Percentiles rank a stretch among this genome's conserved stretches.
Conservation (phyloP, 2,797 vertebrate genomes). For the Uromys caudimaculatus region DNA sequence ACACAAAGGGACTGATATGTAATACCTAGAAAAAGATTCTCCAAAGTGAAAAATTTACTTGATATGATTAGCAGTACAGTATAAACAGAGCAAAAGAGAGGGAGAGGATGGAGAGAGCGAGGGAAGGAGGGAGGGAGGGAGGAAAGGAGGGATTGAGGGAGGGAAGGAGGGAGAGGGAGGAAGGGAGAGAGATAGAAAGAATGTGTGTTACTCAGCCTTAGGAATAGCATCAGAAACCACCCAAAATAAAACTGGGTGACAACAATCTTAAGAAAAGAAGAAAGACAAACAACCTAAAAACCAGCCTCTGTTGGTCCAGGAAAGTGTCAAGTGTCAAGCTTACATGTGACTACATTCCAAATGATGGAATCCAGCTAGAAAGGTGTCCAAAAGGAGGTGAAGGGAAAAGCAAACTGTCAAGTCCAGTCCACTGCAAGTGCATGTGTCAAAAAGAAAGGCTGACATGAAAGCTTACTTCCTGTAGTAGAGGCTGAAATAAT, state of each 20-base stretch:
- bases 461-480: conserved; percentile 29
- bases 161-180: too few species aligned
- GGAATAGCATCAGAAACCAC: neutral
- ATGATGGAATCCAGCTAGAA: neutral
- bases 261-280: neutral
- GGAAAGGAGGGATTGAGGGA: neutral
- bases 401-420: neutral
- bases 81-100: neutral
- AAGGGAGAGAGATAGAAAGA: too few species aligned
- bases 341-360: neutral
- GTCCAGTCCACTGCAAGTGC: neutral
- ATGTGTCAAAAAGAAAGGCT: conserved; percentile 24
- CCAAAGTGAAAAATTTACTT: conserved; percentile 53
- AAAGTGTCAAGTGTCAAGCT: neutral
- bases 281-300: neutral
- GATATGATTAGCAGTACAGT: conserved; percentile 18
- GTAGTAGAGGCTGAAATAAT: neutral
- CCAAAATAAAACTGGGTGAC: neutral
- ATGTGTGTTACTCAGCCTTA: too few species aligned
- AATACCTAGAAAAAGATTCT: neutral
- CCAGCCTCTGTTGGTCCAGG: neutral
- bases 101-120: neutral
- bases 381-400: neutral
- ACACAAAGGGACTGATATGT: neutral
- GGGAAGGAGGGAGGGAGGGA: neutral